These are phyloP conservation scores for Melinaea marsaeus DNA, from an alignment of 2,888 invertebrate species.

Conservation along the genomic window DNA sequence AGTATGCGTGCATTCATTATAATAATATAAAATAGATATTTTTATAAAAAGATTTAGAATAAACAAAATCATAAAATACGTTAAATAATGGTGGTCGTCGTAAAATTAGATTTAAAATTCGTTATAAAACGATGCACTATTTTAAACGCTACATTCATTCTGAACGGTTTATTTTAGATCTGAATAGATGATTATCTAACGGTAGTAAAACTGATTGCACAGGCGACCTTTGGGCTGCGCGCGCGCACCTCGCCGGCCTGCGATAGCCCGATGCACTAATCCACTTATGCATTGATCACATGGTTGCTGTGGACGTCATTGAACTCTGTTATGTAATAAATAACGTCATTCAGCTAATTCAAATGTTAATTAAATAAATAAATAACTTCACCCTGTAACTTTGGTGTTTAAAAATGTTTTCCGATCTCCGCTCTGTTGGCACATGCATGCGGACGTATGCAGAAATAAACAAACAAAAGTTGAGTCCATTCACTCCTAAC, in stretches of 20 bases:
- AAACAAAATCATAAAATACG: background rate
- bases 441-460: conserved; percentile 68
- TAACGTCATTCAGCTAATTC: conserved; percentile 27
- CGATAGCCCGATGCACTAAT: conserved; percentile 59
- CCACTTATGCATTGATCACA: conserved; percentile 49
- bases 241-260: conserved; percentile 43
- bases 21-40: background rate
- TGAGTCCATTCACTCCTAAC: conserved; percentile 71
- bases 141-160: conserved; percentile 8
- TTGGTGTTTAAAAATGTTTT: conserved; percentile 55
- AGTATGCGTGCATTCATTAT: background rate
- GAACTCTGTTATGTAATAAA: conserved; percentile 38
- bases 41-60: background rate
- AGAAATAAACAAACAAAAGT: conserved; percentile 67
- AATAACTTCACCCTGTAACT: conserved; percentile 33
- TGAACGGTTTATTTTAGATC: conserved; percentile 32
- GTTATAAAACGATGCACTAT: background rate
- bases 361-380: conserved; percentile 15
- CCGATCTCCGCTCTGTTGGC: conserved; percentile 62
- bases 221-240: conserved; percentile 54
- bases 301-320: conserved; percentile 42
- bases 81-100: background rate
- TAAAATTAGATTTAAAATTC: background rate
- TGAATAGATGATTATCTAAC: conserved; percentile 42
- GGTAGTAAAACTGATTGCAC: conserved; percentile 39